A percentile compares a stretch with the other conserved stretches of the same genome.
phyloP scores from a whole-genome alignment of 2,888 invertebrate species.

The Eristalinus sepulchralis region DNA sequence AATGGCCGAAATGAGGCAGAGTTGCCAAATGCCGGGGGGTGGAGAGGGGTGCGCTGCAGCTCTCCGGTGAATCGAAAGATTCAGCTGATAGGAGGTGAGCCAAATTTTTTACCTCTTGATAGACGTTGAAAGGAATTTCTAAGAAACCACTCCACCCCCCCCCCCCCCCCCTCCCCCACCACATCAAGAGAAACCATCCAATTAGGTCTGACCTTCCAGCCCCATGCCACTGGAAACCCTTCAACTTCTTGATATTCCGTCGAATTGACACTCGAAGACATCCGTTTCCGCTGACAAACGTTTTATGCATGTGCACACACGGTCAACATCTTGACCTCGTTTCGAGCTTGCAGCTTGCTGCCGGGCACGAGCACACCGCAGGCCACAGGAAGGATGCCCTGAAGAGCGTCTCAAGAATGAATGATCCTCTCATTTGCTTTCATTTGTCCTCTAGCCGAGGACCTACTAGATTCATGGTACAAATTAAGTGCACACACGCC shows the following conservation, averaged over 20 bases:
- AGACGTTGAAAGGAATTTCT: too few relatives aligned
- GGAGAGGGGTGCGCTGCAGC: neutral
- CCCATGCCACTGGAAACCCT: neutral
- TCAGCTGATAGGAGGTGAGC: neutral
- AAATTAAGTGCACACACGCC: conserved; percentile 50
- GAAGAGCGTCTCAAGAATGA: conserved; percentile 61
- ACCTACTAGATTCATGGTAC: conserved; percentile 16
- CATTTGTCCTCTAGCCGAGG: conserved; percentile 46
- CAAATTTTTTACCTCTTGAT: too few relatives aligned
- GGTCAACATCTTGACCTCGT: neutral
- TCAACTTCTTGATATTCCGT: neutral
- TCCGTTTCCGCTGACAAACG: neutral
- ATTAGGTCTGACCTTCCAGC: too few relatives aligned
- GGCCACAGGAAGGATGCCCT: neutral
- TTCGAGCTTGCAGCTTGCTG: neutral
- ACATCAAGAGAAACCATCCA: too few relatives aligned
- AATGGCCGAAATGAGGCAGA: neutral
- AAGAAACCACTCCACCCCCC: too few relatives aligned
- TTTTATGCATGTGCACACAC: neutral
- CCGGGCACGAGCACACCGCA: neutral
- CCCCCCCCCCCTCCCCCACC: too few relatives aligned
- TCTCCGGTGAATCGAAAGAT: neutral
- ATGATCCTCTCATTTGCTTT: conserved; percentile 59
- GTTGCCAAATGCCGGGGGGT: neutral
- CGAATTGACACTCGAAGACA: neutral